These are phyloP conservation scores for Siphamia tubifer DNA, from an alignment of 2,113 vertebrate genomes.

Conservation along the genomic window DNA sequence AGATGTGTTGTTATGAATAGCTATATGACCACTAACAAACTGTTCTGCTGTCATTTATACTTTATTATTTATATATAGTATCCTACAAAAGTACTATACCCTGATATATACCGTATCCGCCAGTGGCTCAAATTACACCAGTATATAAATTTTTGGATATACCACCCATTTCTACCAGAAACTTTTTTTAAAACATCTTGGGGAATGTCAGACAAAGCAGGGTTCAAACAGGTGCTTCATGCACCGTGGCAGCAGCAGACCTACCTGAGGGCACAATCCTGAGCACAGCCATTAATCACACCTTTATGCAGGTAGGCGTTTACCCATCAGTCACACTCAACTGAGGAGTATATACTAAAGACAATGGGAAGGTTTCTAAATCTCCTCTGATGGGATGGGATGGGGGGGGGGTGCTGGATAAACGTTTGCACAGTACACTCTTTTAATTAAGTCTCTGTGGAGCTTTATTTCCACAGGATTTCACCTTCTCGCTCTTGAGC, in stretches of 20 bases:
- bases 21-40: no score
- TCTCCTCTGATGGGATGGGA: constrained; percentile 53
- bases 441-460: constrained; percentile 70
- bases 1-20: no score
- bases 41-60: no score
- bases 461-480: constrained; percentile 71
- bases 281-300: constrained; percentile 70
- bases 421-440: constrained; percentile 68
- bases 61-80: no score
- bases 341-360: constrained; percentile 47
- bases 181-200: not conserved
- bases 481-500: constrained; percentile 57
- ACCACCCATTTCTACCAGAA: no score
- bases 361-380: constrained; percentile 68
- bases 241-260: constrained; percentile 20
- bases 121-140: no score
- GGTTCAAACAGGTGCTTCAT: constrained; percentile 12
- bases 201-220: constrained; percentile 3
- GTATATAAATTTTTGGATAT: no score
- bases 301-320: constrained; percentile 70
- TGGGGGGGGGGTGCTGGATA: constrained; percentile 61
- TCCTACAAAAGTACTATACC: no score
- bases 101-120: no score
- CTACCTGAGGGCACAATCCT: constrained; percentile 52
- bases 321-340: constrained; percentile 73